Evolutionary conservation across 2,888 invertebrate species (phyloP), one percentile per base, ranked within the genome.

Genomic region (Epistrophe grossulariae): DNA sequence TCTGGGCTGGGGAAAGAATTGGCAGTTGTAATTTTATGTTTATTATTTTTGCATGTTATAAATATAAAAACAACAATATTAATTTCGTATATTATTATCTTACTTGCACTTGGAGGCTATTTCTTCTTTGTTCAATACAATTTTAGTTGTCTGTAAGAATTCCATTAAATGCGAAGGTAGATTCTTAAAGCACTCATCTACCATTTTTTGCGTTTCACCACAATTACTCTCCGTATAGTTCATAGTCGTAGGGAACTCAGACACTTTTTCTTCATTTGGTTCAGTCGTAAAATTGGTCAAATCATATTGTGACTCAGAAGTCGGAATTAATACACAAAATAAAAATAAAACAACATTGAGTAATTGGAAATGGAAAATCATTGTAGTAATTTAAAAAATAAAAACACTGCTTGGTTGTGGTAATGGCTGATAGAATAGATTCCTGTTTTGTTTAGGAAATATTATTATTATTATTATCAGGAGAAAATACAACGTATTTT

Each of bases 71-170:
- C n/a, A n/a, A n/a, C n/a, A n/a, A n/a, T n/a, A n/a, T n/a, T n/a
- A n/a, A n/a, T n/a, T n/a, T n/a, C n/a, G n/a, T n/a, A n/a, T n/a
- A n/a, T n/a, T n/a, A 35, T 31, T 24, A 24, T 85, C 92, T 91
- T 91, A 93, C 92, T 89, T 91, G 92, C 92, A 93, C 89, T 93
- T 93, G 19, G 91, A 89, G 45, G 81, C 83, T 52, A 93, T 92
- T 79, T 93, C 93, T 77, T 90, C 87, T 72, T 91, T 91, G 80
- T 91, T 92, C 31, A 91, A 90, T 70, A 91, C 92, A 43, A 91
- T 90, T 89, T 92, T 92, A 4, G 91, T 91, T 68, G 91, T 91
- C 73, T 91, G 90, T 52, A 93, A 66, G 59, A 92, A 92, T 79
- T 92, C 91, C 90, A 91, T 91, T 73, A 93, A 80, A 82, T 92